Base-by-base conservation (phyloP, 2,888 invertebrate species). In the Synanthedon tipuliformis region DNA sequence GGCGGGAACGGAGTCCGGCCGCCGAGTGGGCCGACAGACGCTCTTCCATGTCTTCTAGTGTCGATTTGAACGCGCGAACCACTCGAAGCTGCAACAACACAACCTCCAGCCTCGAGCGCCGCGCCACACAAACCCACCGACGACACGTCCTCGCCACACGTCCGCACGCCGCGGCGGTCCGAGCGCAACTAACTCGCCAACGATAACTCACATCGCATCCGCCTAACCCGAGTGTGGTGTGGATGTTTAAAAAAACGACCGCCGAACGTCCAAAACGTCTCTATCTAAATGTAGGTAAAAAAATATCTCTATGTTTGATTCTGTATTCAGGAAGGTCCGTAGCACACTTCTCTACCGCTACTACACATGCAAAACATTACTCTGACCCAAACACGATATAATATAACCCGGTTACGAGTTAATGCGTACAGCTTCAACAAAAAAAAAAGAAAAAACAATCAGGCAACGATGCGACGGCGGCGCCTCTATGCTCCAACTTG, bases 31-130 rank as follows among this genome's bases (percentile, higher is more conserved):
- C 94, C 87, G 97, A 98, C 88, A 98, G 96, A 76, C 97, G 94
- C 90, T 99, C 99, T 90, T 97, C 98, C 90, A 99, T 91, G 91
- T 99, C 99, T 93, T 99, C 99, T 92, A 99, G 92, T 81, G 95
- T 98, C 78, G 97, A 97, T 91, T 95, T 97, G 95, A 99, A 99
- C 86, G 99, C 99, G 91, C 98, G 96, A 90, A 99, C 98, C 90
- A 99, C 99, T 90, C 99, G 96, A 91, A 99, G 94, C 99, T 99
- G 97, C 91, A 95, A 95, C 90, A 74, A 68, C 67, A 68, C 61
- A 61, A 60, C 59, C 90, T 85, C 89, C 89, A 89, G 89, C 59
- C 56, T 55, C 55, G 58, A 55, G 57, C 61, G 81, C 78, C 76
- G 79, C 78, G 75, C 66, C 74, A 73, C 75, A 65, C 66, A 66